A percentile compares a stretch with the other conserved stretches of the same genome.
phyloP scores from a whole-genome alignment of 2,888 invertebrate species.

The Dasysyrphus albostriatus region DNA sequence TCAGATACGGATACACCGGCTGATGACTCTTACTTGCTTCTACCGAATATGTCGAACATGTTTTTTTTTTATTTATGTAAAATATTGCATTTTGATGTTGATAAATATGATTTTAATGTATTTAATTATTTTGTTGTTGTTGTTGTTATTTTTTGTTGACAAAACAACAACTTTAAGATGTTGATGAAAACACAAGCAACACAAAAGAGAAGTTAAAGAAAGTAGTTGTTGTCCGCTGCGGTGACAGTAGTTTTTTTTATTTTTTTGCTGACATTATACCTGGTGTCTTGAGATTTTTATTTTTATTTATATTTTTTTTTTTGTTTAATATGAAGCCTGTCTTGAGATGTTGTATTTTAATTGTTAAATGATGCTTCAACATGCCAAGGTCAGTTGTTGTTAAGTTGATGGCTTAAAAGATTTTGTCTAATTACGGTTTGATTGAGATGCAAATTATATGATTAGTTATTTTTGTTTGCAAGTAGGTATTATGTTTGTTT shows the following conservation, averaged over 20 bases:
- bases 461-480: neutral
- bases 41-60: constrained; percentile 18
- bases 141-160: neutral
- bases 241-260: constrained; percentile 18
- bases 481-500: neutral
- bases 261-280: neutral
- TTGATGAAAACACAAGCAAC: neutral
- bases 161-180: constrained; percentile 4
- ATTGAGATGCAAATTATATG: constrained; percentile 44
- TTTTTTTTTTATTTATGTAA: neutral
- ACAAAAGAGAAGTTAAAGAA: constrained; percentile 43
- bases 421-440: constrained; percentile 21
- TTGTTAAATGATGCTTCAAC: constrained; percentile 12
- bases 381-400: constrained; percentile 48
- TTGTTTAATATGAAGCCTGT: constrained; percentile 18
- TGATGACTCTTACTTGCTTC: neutral
- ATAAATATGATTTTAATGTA: constrained; percentile 9
- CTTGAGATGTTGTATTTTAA: constrained; percentile 12
- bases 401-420: constrained; percentile 25
- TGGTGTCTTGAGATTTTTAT: neutral
- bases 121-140: constrained; percentile 38
- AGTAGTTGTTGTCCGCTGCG: constrained; percentile 28
- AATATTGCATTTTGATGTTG: constrained; percentile 24
- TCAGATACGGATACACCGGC: constrained; percentile 30
- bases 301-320: too few species aligned